Base-by-base conservation (phyloP, 2,113 vertebrate genomes). In the Columba livia region DNA sequence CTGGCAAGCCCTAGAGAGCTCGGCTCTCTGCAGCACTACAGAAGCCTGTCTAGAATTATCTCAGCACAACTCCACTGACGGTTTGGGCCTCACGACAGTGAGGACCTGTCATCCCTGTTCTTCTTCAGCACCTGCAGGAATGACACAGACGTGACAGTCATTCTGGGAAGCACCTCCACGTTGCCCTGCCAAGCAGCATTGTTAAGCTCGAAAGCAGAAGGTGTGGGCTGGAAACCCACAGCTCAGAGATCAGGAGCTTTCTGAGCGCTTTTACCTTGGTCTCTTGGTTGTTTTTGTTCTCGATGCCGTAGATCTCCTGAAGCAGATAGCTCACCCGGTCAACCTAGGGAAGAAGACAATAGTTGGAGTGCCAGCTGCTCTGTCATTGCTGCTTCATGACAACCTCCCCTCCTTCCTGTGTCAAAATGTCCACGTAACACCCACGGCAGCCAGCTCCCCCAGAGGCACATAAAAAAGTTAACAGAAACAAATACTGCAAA, bases 211-310 rank as follows among this genome's bases (percentile, higher is more conserved):
- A 40, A 75, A 91, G 53, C 31, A 57, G 72, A 75, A 74, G 60
- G 24, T 69, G 23, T 44, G 64, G 58, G 17, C 38, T 89, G 73
- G 65, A 58, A 77, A 34, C 1, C 6, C 20, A 12, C 21, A 73
- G 67, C 40, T 21, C 17, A 31, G 38, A 51, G 15, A 60, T n/a
- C 31, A 38, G 61, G 11, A 74, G 44, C 26, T 31, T 66, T 31
- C 65, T 51, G 70, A 47, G 38, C 34, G 71, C 25, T 36, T 62
- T 60, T 85, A 99, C 99, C 99, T 99, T 99, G 4, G 99, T 99
- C 94, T 99, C 99, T 94, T 99, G 99, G 97, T 99, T 99, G 98
- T 99, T 99, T 96, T 99, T 99, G 97, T 99, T 99, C 97, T 99
- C 99, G 2, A 99, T 99, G 90, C 99, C 99, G 0, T 99, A 99